Evolutionary conservation across 2,888 invertebrate genomes (phyloP).

Genomic region (Oscheius sp.): DNA sequence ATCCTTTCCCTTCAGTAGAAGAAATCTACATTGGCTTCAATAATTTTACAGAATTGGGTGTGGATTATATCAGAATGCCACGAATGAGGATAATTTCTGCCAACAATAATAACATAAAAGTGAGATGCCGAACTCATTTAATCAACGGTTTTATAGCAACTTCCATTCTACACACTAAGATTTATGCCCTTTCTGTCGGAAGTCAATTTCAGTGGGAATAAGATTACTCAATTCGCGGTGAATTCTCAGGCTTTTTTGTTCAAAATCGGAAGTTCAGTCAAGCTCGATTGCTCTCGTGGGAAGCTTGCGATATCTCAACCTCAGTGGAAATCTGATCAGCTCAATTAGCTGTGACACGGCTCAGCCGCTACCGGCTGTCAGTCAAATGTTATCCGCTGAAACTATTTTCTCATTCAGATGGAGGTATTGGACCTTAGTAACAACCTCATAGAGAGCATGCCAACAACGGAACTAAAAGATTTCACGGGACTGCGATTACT

Average conservation of each 20-base stretch:
- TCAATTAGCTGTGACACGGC: slow-evolving; percentile 40
- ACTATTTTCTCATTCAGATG: slow-evolving; percentile 23
- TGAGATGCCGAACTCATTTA: neutral
- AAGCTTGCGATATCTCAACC: slow-evolving; percentile 34
- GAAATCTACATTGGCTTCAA: slow-evolving; percentile 39
- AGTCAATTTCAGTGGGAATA: slow-evolving; percentile 38
- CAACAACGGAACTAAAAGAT: slow-evolving; percentile 36
- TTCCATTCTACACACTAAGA: slow-evolving; percentile 41
- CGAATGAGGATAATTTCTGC: slow-evolving; percentile 30
- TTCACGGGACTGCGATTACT: slow-evolving; percentile 31
- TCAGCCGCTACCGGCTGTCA: slow-evolving; percentile 27
- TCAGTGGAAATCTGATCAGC: slow-evolving; percentile 33
- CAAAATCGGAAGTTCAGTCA: slow-evolving; percentile 29
- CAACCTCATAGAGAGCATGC: slow-evolving; percentile 32
- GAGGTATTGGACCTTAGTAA: slow-evolving; percentile 37
- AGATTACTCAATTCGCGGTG: slow-evolving; percentile 37
- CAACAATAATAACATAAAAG: slow-evolving; percentile 30
- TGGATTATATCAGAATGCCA: slow-evolving; percentile 40
- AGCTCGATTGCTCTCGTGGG: slow-evolving; percentile 40
- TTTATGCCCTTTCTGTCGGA: slow-evolving; percentile 39
- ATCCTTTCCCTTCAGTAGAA: slow-evolving; percentile 32
- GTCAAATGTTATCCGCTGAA: no score
- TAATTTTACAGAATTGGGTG: slow-evolving; percentile 31
- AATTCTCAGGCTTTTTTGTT: neutral
- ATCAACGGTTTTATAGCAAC: slow-evolving; percentile 16